phyloP scores from a whole-genome alignment of 2,888 invertebrate genomes.

The Oxytorus armatus region DNA sequence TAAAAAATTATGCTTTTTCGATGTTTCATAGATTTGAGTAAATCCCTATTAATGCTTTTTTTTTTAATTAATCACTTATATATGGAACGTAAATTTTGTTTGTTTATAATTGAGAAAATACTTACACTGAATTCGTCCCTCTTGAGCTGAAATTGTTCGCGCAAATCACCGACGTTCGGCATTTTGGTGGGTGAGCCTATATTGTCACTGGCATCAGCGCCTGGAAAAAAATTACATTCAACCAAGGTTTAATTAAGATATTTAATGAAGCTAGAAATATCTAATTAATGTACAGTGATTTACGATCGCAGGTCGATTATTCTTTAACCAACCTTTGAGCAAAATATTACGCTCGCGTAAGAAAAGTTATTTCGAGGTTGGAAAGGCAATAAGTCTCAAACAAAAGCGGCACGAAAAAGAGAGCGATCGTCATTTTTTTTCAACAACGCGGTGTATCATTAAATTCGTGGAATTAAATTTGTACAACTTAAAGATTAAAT shows the following conservation, averaged over 20 bases:
- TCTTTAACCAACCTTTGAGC: background rate
- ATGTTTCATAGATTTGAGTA: no score
- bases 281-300: background rate
- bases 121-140: slow-evolving; percentile 81
- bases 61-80: no score
- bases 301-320: background rate
- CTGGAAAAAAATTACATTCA: slow-evolving; percentile 73
- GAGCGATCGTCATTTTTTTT: slow-evolving; percentile 18
- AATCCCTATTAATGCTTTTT: no score
- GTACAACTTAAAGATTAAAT: no score
- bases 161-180: slow-evolving; percentile 81
- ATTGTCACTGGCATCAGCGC: slow-evolving; percentile 86
- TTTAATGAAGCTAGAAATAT: slow-evolving; percentile 26
- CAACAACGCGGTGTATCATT: no score
- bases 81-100: background rate
- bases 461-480: background rate
- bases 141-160: slow-evolving; percentile 82
- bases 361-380: slow-evolving; percentile 1
- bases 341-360: no score
- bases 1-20: background rate
- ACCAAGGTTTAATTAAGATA: slow-evolving; percentile 12
- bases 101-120: slow-evolving; percentile 40
- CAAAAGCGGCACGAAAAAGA: slow-evolving; percentile 29
- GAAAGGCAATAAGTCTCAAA: background rate
- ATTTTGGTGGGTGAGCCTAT: slow-evolving; percentile 86